Evolutionary conservation across 2,797 vertebrate species (phyloP).

Genomic region (Myripristis murdjan): DNA sequence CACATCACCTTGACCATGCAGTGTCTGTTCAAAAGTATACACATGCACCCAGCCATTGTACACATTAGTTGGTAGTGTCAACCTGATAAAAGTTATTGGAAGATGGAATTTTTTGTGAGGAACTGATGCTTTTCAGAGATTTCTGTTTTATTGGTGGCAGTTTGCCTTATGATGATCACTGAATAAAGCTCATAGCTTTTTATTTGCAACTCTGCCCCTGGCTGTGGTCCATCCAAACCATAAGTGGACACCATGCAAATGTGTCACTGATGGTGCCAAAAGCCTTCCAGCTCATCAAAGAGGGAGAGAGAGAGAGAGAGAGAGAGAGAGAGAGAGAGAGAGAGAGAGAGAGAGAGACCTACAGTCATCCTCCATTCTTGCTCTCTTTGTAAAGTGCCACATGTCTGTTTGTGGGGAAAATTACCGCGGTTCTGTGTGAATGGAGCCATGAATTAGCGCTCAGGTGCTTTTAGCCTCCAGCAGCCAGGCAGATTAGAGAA

Average conservation of each 20-base stretch:
- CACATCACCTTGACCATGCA: too few species aligned
- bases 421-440: conserved; percentile 57
- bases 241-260: conserved; percentile 44
- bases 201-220: conserved; percentile 23
- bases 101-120: too few species aligned
- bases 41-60: too few species aligned
- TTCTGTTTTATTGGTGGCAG: too few species aligned
- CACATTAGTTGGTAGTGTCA: too few species aligned
- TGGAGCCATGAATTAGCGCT: conserved; percentile 75
- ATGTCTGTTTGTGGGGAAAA: conserved; percentile 30
- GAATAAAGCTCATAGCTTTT: conserved; percentile 13
- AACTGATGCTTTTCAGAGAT: too few species aligned
- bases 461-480: conserved; percentile 68
- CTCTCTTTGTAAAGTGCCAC: conserved; percentile 24
- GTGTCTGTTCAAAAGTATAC: too few species aligned
- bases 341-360: conserved; percentile 19
- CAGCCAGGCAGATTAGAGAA: conserved; percentile 74
- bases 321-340: too few species aligned
- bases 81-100: too few species aligned
- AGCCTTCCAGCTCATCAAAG: conserved; percentile 11
- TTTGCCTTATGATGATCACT: not conserved
- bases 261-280: conserved; percentile 31
- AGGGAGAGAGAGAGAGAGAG: too few species aligned
- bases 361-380: conserved; percentile 19
- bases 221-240: conserved; percentile 32